Evolutionary conservation across 2,113 vertebrate genomes (phyloP).

Genomic region (Petroica traversi): DNA sequence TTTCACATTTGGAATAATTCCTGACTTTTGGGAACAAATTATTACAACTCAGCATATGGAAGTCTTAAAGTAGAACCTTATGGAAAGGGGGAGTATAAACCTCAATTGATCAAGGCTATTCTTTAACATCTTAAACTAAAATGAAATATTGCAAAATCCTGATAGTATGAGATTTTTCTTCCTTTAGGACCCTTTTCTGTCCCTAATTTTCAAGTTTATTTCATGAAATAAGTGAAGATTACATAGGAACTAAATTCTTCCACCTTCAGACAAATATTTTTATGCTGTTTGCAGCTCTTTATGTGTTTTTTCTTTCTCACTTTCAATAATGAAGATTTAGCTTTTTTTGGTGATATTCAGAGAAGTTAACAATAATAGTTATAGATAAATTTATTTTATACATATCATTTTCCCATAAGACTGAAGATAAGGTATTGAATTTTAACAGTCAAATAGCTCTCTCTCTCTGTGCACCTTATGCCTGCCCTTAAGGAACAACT

Average conservation of each 20-base stretch:
- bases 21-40: slow-evolving; percentile 74
- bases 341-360: background rate
- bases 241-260: background rate
- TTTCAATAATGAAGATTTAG: background rate
- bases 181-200: background rate
- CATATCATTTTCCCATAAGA: background rate
- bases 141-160: slow-evolving; percentile 52
- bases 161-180: slow-evolving; percentile 4
- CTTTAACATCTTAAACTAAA: slow-evolving; percentile 66
- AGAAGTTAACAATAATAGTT: background rate
- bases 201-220: slow-evolving; percentile 2
- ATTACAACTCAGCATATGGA: slow-evolving; percentile 81
- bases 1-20: slow-evolving; percentile 76
- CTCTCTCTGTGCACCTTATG: accelerated
- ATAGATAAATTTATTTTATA: background rate
- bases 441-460: background rate
- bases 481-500: background rate
- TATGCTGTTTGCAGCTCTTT: background rate
- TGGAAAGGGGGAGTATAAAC: background rate
- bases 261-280: background rate
- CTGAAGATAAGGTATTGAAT: background rate
- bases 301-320: background rate
- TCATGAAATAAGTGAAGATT: background rate
- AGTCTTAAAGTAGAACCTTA: slow-evolving; percentile 79
- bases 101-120: slow-evolving; percentile 66